Evolutionary conservation across 2,797 vertebrate species (phyloP), one percentile per base, ranked within the genome.

Genomic region (Ficedula albicollis): DNA sequence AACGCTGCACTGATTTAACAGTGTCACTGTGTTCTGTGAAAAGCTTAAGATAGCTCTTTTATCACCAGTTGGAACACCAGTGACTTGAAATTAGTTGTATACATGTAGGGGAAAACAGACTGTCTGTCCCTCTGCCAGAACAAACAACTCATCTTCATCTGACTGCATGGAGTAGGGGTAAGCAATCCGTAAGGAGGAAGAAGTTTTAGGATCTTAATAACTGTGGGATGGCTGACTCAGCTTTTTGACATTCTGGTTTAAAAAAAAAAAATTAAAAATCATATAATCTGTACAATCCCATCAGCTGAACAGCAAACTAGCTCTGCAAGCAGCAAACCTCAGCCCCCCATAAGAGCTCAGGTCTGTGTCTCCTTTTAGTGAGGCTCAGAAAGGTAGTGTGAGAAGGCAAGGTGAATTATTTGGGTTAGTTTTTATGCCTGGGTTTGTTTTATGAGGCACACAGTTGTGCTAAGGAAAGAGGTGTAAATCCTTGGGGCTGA

Each of bases 111-210:
- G 54, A 95, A 96, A 96, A 94, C 94, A 96, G 94, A 94, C 95
- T 96, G 95, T 56, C 96, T 94, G 91, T 96, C 87, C 91, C 87
- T 94, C 90, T 95, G 94, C 95, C 96, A 97, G 93, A 96, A 91
- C 94, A 95, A 94, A 95, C 96, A 97, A 79, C 91, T 95, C 96
- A 82, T 88, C 78, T 87, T 96, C 89, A 95, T 93, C 95, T 88
- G 85, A 95, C 93, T 94, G 64, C 90, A 48, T 0, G 36, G 55
- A 93, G 83, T 29, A 84, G 77, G 93, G 94, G 79, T 92, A 94
- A 95, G 91, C 79, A 93, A 69, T 39, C 67, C 77, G 6, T 58
- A 77, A 83, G 70, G 21, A 94, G 43, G 39, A 94, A 79, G 49
- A 63, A 46, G 70, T 68, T 88, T 84, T 29, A 79, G 78, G 49